Conservation (phyloP, 2,888 invertebrate species). For the Nomada ferruginata region DNA sequence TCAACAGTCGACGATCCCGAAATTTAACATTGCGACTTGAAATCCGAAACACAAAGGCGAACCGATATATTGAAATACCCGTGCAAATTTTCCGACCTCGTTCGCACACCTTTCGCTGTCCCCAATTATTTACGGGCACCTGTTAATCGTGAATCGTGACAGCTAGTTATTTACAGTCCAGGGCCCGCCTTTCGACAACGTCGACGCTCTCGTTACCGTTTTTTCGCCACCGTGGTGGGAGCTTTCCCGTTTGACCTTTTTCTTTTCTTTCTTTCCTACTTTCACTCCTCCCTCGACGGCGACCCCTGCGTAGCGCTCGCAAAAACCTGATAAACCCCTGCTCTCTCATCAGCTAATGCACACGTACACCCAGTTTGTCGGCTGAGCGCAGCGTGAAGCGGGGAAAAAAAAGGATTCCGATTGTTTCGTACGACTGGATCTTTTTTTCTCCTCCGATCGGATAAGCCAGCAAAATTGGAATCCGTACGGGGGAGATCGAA, state of each 20-base stretch:
- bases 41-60: slow-evolving; percentile 5
- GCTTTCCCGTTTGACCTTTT: slow-evolving; percentile 3
- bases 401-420: slow-evolving; percentile 39
- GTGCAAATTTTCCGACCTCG: background rate
- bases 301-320: slow-evolving; percentile 36
- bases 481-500: slow-evolving; percentile 25
- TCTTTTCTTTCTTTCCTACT: background rate
- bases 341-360: slow-evolving; percentile 69
- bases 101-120: background rate
- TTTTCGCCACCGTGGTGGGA: background rate
- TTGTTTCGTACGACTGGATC: slow-evolving; percentile 47
- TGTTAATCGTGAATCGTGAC: too few species aligned
- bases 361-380: slow-evolving; percentile 40
- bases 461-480: slow-evolving; percentile 43
- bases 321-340: slow-evolving; percentile 53
- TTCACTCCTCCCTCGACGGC: background rate
- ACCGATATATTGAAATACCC: background rate
- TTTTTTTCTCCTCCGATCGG: slow-evolving; percentile 15
- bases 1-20: slow-evolving; percentile 22
- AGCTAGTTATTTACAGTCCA: too few species aligned
- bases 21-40: slow-evolving; percentile 12
- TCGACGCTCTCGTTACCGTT: slow-evolving; percentile 10
- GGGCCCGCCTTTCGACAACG: background rate
- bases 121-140: too few species aligned
- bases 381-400: slow-evolving; percentile 28